phyloP scores from a whole-genome alignment of 2,113 vertebrate species.

The Salvelinus sp. region DNA sequence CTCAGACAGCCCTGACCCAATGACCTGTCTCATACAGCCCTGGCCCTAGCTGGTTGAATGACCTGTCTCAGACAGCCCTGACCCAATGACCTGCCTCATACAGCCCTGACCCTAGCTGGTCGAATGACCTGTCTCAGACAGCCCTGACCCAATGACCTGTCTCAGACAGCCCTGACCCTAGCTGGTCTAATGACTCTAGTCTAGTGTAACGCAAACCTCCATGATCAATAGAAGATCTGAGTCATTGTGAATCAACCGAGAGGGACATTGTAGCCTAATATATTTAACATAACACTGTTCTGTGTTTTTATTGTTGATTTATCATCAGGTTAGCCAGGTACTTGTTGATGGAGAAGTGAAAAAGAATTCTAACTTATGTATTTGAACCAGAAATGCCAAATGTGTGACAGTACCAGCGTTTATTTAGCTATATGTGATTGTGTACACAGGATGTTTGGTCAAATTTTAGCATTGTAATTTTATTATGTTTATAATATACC shows the following conservation, averaged over 20 bases:
- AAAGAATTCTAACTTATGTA: constrained; percentile 22
- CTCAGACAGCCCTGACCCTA: too few relatives aligned
- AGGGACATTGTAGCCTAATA: constrained; percentile 17
- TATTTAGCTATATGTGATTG: constrained; percentile 18
- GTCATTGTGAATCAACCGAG: constrained; percentile 5
- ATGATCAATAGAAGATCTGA: constrained; percentile 4
- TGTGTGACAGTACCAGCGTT: constrained; percentile 31
- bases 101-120: too few relatives aligned
- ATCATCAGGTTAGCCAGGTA: constrained; percentile 4
- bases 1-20: too few relatives aligned
- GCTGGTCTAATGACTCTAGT: background rate
- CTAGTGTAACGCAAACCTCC: constrained; percentile 7
- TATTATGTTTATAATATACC: too few relatives aligned
- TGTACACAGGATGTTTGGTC: background rate
- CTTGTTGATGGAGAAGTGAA: constrained; percentile 21
- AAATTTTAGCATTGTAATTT: too few relatives aligned
- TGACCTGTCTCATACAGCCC: too few relatives aligned
- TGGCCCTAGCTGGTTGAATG: too few relatives aligned
- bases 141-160: too few relatives aligned
- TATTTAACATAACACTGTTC: background rate
- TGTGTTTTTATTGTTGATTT: constrained; percentile 6
- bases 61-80: too few relatives aligned
- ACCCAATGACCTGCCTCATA: too few relatives aligned
- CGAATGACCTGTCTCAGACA: too few relatives aligned
- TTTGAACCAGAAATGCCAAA: constrained; percentile 4